Evolutionary conservation across 1,140 invertebrate genomes (phyloP).

Genomic region (Charaxes varanes): DNA sequence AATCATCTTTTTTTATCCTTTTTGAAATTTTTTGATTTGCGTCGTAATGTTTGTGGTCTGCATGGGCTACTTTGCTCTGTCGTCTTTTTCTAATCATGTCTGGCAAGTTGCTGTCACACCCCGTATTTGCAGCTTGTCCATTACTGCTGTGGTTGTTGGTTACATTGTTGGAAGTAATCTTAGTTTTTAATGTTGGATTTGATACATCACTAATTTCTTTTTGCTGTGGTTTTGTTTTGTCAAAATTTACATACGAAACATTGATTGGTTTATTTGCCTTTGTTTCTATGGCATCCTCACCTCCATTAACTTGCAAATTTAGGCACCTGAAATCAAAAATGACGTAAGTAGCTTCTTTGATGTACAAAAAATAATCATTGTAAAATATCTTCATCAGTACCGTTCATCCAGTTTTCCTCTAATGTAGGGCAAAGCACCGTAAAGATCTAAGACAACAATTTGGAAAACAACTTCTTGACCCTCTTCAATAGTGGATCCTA

Average conservation of each 20-base stretch:
- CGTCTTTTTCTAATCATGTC: constrained; percentile 36
- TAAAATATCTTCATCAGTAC: no score
- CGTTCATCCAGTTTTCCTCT: constrained; percentile 71
- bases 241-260: constrained; percentile 52
- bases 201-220: constrained; percentile 35
- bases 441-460: constrained; percentile 73
- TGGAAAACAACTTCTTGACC: constrained; percentile 76
- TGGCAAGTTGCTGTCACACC: constrained; percentile 23
- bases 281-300: constrained; percentile 35
- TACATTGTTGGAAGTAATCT: constrained; percentile 17
- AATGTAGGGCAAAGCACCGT: constrained; percentile 75
- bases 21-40: constrained; percentile 24
- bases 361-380: no score
- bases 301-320: constrained; percentile 33
- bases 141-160: constrained; percentile 19
- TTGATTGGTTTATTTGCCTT: constrained; percentile 33
- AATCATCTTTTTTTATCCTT: constrained; percentile 31
- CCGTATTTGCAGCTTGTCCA: constrained; percentile 18
- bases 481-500: constrained; percentile 71
- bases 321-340: constrained; percentile 46
- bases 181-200: constrained; percentile 24
- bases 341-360: no score
- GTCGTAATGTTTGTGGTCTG: constrained; percentile 28
- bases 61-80: constrained; percentile 31
- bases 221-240: constrained; percentile 50